Conservation (phyloP, 2,113 vertebrate genomes). For the Caranx ignobilis region DNA sequence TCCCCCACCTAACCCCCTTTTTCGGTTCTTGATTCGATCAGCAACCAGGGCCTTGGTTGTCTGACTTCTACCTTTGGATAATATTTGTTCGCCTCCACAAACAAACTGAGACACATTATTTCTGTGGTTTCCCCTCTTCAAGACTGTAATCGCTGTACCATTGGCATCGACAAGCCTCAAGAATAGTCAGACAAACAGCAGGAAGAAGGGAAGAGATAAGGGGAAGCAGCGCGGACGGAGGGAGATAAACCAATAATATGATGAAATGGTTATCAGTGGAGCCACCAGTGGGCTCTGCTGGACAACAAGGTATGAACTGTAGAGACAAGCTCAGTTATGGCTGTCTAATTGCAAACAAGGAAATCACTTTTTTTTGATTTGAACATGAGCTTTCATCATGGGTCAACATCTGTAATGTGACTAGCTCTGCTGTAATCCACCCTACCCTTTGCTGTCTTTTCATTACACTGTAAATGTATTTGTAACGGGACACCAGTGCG, state of each 20-base stretch:
- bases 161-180: slow-evolving; percentile 1
- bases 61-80: slow-evolving; percentile 9
- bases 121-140: slow-evolving; percentile 15
- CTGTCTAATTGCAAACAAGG: neutral
- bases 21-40: slow-evolving; percentile 17
- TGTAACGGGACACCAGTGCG: slow-evolving; percentile 8
- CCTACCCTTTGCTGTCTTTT: neutral
- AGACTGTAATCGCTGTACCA: slow-evolving; percentile 22
- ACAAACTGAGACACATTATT: slow-evolving; percentile 16
- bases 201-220: slow-evolving; percentile 43
- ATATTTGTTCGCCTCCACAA: slow-evolving; percentile 23
- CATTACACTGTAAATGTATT: slow-evolving; percentile 12
- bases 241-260: slow-evolving; percentile 31
- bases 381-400: neutral
- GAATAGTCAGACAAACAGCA: slow-evolving; percentile 30
- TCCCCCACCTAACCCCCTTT: too few species aligned
- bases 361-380: slow-evolving; percentile 4
- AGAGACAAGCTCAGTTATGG: neutral
- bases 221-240: slow-evolving; percentile 20
- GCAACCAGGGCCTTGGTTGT: slow-evolving; percentile 4
- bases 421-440: neutral
- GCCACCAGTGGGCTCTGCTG: neutral
- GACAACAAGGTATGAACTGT: neutral
- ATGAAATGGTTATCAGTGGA: slow-evolving; percentile 26
- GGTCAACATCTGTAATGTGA: neutral